Conservation (phyloP, 1,140 invertebrate species). For the Nomia melanderi region DNA sequence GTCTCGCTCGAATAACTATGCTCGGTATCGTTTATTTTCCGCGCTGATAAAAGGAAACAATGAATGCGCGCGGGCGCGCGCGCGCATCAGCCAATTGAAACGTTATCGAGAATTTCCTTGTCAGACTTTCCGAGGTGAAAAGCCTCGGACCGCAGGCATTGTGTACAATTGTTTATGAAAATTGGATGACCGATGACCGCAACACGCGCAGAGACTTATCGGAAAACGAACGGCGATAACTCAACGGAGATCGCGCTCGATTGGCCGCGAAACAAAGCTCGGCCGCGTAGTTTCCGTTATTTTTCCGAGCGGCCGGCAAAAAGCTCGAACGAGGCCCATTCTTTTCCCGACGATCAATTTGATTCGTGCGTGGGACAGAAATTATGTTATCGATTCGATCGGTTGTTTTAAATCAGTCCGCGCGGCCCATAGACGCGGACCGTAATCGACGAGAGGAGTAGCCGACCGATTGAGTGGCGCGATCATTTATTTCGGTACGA, state of each 20-base stretch:
- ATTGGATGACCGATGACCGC: conserved; percentile 11
- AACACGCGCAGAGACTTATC: conserved; percentile 7
- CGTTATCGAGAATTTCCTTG: neutral
- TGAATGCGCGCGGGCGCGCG: neutral
- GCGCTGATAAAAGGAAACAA: too few relatives aligned
- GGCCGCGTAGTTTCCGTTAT: neutral
- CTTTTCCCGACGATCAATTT: conserved; percentile 27
- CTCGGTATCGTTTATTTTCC: too few relatives aligned
- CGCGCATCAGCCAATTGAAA: too few relatives aligned
- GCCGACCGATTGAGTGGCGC: neutral
- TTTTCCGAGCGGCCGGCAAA: neutral
- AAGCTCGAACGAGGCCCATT: neutral
- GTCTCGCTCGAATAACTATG: too few relatives aligned
- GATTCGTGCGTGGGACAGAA: conserved; percentile 35
- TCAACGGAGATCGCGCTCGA: conserved; percentile 19
- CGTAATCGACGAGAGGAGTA: conserved; percentile 13
- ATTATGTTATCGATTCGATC: conserved; percentile 41
- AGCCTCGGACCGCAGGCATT: neutral
- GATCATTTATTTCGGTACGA: conserved; percentile 72
- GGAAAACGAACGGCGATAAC: neutral
- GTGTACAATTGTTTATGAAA: conserved; percentile 31
- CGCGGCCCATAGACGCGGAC: neutral
- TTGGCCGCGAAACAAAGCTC: conserved; percentile 24
- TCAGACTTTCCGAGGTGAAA: too few relatives aligned
- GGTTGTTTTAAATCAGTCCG: conserved; percentile 20